These are phyloP conservation scores for Peribatodes rhomboidaria DNA, from an alignment of 2,888 invertebrate genomes.

Conservation along the genomic window DNA sequence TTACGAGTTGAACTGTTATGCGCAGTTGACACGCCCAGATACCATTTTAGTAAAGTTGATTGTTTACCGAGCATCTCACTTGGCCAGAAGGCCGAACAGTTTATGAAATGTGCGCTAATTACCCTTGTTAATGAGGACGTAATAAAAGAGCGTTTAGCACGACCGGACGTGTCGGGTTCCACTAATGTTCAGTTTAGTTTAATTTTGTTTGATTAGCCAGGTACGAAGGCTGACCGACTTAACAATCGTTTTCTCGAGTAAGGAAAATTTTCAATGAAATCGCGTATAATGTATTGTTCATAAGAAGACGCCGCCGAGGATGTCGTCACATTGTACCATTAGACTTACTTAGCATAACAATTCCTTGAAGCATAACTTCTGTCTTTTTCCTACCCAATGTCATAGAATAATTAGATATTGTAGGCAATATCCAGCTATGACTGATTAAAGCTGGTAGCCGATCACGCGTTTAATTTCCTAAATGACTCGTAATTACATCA, in stretches of 20 bases:
- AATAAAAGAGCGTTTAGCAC: conserved; percentile 60
- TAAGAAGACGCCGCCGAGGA: not conserved
- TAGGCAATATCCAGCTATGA: not conserved
- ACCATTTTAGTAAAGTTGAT: conserved; percentile 23
- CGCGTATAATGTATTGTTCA: conserved; percentile 12
- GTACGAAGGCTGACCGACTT: conserved; percentile 32
- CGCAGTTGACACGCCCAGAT: conserved; percentile 17
- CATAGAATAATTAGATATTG: not conserved
- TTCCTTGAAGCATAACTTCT: not conserved
- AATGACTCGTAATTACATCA: not conserved
- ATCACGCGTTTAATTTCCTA: not conserved
- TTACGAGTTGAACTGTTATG: conserved; percentile 14
- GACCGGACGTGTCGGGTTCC: conserved; percentile 57
- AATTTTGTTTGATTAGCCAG: conserved; percentile 42
- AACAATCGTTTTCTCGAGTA: conserved; percentile 30
- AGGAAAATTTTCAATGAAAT: conserved; percentile 27
- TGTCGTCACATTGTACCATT: not conserved
- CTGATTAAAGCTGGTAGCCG: no score
- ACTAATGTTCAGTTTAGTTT: conserved; percentile 35
- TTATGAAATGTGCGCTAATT: conserved; percentile 71
- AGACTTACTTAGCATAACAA: no score
- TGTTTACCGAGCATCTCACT: conserved; percentile 30
- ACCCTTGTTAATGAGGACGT: conserved; percentile 76
- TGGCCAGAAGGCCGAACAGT: conserved; percentile 65
- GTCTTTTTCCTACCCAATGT: not conserved